Percentiles rank a stretch among this genome's conserved stretches.
Conservation (phyloP, 2,113 vertebrate genomes). For the Zapornia atra region DNA sequence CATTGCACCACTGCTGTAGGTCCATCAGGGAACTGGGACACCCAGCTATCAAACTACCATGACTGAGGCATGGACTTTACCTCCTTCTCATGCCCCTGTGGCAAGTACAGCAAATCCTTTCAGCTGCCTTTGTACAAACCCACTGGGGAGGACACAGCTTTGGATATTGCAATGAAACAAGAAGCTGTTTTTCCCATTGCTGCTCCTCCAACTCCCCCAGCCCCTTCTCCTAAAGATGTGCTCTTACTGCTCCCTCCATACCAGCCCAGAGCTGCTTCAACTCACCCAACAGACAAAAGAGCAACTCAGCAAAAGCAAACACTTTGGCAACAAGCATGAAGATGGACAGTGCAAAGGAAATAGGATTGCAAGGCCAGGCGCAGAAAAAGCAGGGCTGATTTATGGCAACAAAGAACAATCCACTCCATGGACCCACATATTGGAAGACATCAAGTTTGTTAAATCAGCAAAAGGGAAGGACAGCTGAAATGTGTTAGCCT, state of each 20-base stretch:
- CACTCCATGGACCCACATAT: not conserved
- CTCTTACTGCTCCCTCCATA: not conserved
- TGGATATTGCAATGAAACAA: not conserved
- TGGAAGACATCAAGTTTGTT: not conserved
- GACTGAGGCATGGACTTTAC: fast-evolving
- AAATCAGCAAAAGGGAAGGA: not conserved
- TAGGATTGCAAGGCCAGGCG: not conserved
- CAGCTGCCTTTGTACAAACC: not conserved
- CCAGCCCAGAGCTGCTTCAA: not conserved
- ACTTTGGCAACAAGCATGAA: not conserved
- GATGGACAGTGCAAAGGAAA: not conserved
- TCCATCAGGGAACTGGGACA: not conserved
- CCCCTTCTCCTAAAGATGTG: not conserved
- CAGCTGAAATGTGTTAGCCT: not conserved
- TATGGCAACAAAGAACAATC: not conserved
- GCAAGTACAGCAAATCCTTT: not conserved
- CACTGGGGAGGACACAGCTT: not conserved
- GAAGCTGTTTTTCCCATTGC: not conserved
- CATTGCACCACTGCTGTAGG: fast-evolving
- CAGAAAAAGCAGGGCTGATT: not conserved
- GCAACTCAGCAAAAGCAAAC: not conserved
- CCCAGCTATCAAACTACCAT: fast-evolving
- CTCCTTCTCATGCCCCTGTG: not conserved
- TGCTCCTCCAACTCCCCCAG: not conserved
- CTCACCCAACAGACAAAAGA: not conserved